Evolutionary conservation across 2,797 vertebrate species (phyloP).

Genomic region (Gymnothorax javanicus): DNA sequence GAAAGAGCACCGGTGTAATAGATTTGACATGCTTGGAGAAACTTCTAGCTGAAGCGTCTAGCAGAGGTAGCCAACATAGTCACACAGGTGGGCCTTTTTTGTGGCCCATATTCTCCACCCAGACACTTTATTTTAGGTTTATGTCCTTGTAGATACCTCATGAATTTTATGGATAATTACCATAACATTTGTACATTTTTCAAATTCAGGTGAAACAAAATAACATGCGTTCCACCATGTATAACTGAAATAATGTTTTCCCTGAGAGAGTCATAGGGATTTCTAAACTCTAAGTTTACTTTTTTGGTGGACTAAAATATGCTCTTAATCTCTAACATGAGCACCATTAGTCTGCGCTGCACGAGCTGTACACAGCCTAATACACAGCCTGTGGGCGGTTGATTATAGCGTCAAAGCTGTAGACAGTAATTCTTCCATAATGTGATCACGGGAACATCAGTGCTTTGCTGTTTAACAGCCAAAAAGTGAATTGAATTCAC

Average conservation of each 20-base stretch:
- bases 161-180: not conserved
- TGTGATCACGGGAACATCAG: not conserved
- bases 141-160: no score
- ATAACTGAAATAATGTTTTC: not conserved
- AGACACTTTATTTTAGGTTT: no score
- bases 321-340: not conserved
- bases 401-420: conserved; percentile 18
- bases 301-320: not conserved
- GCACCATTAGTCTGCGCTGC: not conserved
- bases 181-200: not conserved
- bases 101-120: no score
- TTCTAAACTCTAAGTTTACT: not conserved
- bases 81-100: no score
- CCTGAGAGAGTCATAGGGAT: not conserved
- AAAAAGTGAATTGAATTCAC: conserved; percentile 7
- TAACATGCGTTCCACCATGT: not conserved
- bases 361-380: not conserved
- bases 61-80: not conserved
- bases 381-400: no score
- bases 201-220: not conserved
- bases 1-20: no score
- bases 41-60: not conserved
- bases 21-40: no score
- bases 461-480: not conserved
- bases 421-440: not conserved